These are phyloP conservation scores for Callinectes sapidus DNA, from an alignment of 2,888 invertebrate species.

Conservation along the genomic window DNA sequence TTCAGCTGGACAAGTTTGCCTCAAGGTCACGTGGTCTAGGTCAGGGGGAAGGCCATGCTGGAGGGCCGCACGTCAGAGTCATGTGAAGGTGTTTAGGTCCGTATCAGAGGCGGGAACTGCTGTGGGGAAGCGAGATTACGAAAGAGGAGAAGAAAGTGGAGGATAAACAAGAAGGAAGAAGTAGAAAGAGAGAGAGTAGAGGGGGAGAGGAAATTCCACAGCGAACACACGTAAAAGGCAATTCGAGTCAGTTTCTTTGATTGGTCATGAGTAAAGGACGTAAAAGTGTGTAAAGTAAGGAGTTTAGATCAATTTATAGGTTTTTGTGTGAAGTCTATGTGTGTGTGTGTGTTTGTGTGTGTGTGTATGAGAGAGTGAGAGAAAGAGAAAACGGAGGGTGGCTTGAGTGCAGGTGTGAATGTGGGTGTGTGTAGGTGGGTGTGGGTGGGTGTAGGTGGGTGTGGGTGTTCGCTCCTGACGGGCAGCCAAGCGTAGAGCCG, in stretches of 20 bases:
- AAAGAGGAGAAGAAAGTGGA: conserved; percentile 12
- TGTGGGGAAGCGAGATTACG: neutral
- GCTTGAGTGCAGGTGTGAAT: conserved; percentile 10
- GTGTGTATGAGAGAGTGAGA: neutral
- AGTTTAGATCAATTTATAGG: neutral
- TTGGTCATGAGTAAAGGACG: neutral
- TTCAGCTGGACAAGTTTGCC: neutral
- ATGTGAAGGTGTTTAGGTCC: neutral
- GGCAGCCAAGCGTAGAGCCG: neutral
- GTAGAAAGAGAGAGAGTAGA: neutral
- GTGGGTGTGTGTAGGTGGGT: neutral
- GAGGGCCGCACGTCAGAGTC: neutral
- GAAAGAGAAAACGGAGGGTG: neutral
- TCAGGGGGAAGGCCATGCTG: neutral
- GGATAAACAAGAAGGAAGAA: neutral
- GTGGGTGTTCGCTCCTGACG: conserved; percentile 7
- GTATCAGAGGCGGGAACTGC: neutral
- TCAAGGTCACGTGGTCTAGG: neutral
- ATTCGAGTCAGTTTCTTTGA: neutral
- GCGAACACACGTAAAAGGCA: neutral
- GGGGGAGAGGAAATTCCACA: neutral
- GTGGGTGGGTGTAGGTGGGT: neutral
- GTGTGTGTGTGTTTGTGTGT: conserved; percentile 4
- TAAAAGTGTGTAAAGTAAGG: neutral
- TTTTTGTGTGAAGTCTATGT: neutral